A percentile compares a stretch with the other conserved stretches of the same genome.
Conservation (phyloP, 64 coral and sea anemone species). For the Stichodactyla mertensii region DNA sequence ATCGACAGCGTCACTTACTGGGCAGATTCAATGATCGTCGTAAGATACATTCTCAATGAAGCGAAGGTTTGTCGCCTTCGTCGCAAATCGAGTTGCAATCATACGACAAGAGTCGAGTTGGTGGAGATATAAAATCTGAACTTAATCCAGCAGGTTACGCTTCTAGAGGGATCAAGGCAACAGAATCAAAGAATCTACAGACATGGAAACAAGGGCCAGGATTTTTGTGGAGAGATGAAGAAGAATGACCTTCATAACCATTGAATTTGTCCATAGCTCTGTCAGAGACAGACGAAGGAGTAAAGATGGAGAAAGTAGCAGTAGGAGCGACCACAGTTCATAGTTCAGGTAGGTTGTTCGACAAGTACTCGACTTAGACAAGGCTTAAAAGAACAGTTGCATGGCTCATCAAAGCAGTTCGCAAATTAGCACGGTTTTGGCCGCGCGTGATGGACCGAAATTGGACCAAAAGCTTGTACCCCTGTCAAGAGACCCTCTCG, state of each 20-base stretch:
- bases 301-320: constrained; percentile 24
- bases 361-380: constrained; percentile 5
- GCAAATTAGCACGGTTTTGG: neutral
- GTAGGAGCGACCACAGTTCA: constrained; percentile 11
- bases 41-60: constrained; percentile 44
- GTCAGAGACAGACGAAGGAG: constrained; percentile 33
- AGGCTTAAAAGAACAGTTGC: constrained; percentile 22
- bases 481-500: neutral
- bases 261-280: neutral
- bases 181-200: constrained; percentile 39
- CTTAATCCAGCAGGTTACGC: constrained; percentile 54
- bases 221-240: constrained; percentile 41
- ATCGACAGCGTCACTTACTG: constrained; percentile 37
- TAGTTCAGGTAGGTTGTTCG: too few species aligned
- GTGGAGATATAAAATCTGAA: constrained; percentile 60
- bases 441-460: neutral
- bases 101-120: constrained; percentile 46
- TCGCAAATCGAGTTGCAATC: constrained; percentile 52
- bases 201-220: constrained; percentile 42
- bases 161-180: constrained; percentile 37
- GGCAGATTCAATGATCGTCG: constrained; percentile 41
- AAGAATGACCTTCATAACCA: constrained; percentile 43
- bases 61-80: constrained; percentile 52
- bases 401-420: neutral
- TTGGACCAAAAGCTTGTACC: neutral